These are phyloP conservation scores for Sycophila sp. DNA, from an alignment of 1,140 invertebrate species.

Conservation along the genomic window DNA sequence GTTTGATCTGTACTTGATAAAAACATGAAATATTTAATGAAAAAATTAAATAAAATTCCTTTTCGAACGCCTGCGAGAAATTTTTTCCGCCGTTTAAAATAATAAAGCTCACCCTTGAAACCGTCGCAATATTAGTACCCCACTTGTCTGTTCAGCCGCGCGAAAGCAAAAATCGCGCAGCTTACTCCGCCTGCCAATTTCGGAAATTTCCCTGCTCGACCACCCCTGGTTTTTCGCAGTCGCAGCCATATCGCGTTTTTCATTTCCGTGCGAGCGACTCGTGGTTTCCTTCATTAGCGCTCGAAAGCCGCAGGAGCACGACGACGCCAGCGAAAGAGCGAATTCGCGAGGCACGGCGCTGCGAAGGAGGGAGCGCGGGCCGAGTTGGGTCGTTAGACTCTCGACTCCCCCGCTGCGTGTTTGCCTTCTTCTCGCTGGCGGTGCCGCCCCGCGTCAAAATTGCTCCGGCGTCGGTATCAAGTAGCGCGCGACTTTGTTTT, in stretches of 20 bases:
- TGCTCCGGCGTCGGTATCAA: neutral
- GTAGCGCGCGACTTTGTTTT: constrained; percentile 1
- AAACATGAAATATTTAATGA: too few relatives aligned
- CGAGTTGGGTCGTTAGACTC: neutral
- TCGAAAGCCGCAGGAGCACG: neutral
- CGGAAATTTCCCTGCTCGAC: too few relatives aligned
- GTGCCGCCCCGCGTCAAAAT: neutral
- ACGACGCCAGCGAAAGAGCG: neutral
- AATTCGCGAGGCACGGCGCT: neutral
- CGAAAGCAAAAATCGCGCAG: too few relatives aligned
- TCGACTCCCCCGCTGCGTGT: neutral
- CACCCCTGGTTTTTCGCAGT: too few relatives aligned
- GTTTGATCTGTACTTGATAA: too few relatives aligned
- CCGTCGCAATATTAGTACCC: too few relatives aligned
- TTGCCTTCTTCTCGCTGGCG: neutral
- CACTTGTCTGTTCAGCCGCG: too few relatives aligned
- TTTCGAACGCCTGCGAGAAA: too few relatives aligned
- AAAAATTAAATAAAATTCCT: too few relatives aligned
- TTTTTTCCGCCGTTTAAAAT: too few relatives aligned
- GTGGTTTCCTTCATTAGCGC: neutral
- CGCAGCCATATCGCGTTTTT: constrained; percentile 1
- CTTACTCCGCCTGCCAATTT: too few relatives aligned
- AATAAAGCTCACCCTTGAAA: too few relatives aligned
- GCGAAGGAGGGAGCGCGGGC: neutral
- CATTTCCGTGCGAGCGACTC: neutral